Percentiles rank a stretch among this genome's conserved stretches.
These are phyloP conservation scores for Conopomorpha cramerella DNA, from an alignment of 1,140 invertebrate genomes.

Conservation along the genomic window DNA sequence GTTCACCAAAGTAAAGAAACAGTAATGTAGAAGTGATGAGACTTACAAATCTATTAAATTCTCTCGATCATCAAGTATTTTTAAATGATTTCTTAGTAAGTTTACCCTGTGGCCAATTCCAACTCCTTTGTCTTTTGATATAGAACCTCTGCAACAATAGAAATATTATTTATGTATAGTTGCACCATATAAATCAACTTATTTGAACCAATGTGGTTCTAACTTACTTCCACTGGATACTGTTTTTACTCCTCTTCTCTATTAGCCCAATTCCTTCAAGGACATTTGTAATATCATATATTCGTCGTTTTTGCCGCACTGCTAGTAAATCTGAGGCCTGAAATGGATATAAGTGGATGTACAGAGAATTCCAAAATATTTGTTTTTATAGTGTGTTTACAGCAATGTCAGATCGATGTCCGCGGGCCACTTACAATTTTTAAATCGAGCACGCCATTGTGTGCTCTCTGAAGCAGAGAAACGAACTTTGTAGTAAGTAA, in stretches of 20 bases:
- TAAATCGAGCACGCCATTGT: constrained; percentile 87
- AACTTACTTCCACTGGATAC: constrained; percentile 87
- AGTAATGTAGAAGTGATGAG: too few species aligned
- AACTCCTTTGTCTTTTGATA: constrained; percentile 78
- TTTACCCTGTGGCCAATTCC: constrained; percentile 76
- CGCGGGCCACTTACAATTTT: constrained; percentile 62
- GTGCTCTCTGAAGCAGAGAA: constrained; percentile 81
- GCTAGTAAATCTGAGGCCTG: constrained; percentile 90
- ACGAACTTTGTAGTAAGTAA: constrained; percentile 94
- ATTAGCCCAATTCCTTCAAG: constrained; percentile 98
- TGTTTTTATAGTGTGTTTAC: too few species aligned
- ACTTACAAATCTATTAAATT: constrained; percentile 70
- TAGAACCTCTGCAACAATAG: constrained; percentile 70
- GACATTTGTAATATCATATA: constrained; percentile 99
- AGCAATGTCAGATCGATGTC: constrained; percentile 1
- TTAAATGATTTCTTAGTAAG: constrained; percentile 77
- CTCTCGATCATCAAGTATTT: constrained; percentile 78
- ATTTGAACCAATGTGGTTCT: too few species aligned
- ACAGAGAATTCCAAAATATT: constrained; percentile 16
- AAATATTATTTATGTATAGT: too few species aligned
- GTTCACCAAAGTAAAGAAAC: too few species aligned
- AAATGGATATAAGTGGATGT: constrained; percentile 12
- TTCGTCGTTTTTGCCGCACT: constrained; percentile 91
- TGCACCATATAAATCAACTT: too few species aligned
- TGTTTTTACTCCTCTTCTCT: constrained; percentile 97